A percentile compares a stretch with the other conserved stretches of the same genome.
Evolutionary conservation across 30 jellyfish, hydroid and myxozoan genomes (phyloP).

Genomic region (Phacellophora camtschatica): DNA sequence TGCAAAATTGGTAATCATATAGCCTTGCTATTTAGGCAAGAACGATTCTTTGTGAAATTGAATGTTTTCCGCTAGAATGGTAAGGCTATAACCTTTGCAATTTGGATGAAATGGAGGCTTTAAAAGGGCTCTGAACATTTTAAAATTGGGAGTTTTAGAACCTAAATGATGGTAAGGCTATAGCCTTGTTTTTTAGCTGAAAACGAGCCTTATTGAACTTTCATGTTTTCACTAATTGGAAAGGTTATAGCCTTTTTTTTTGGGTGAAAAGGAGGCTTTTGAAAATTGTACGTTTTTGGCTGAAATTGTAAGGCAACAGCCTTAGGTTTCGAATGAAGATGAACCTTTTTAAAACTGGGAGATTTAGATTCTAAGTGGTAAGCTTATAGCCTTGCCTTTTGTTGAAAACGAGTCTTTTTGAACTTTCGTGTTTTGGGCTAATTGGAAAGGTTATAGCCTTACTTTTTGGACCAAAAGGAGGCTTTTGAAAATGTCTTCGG

Average conservation of each 20-base stretch:
- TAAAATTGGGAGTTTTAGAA: no score
- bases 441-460: not conserved
- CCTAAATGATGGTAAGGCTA: not conserved
- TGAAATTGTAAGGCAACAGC: not conserved
- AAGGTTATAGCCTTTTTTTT: not conserved
- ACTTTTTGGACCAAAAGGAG: not conserved
- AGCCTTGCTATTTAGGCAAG: not conserved
- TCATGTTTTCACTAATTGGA: not conserved
- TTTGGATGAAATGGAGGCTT: not conserved
- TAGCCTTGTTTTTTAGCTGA: not conserved
- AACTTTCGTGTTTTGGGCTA: not conserved
- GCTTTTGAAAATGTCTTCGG: not conserved
- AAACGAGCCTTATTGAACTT: not conserved
- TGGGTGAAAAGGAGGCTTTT: not conserved
- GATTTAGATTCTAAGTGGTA: no score
- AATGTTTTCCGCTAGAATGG: not conserved
- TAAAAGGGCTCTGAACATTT: no score
- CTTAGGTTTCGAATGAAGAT: no score
- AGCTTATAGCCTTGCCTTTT: not conserved
- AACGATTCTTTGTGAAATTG: not conserved
- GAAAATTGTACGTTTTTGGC: not conserved
- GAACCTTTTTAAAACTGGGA: no score
- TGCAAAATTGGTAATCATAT: not conserved
- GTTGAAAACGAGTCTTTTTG: not conserved
- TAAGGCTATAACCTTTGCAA: not conserved